These are phyloP conservation scores for Trachelus tabidus DNA, from an alignment of 2,888 invertebrate species.

Conservation along the genomic window DNA sequence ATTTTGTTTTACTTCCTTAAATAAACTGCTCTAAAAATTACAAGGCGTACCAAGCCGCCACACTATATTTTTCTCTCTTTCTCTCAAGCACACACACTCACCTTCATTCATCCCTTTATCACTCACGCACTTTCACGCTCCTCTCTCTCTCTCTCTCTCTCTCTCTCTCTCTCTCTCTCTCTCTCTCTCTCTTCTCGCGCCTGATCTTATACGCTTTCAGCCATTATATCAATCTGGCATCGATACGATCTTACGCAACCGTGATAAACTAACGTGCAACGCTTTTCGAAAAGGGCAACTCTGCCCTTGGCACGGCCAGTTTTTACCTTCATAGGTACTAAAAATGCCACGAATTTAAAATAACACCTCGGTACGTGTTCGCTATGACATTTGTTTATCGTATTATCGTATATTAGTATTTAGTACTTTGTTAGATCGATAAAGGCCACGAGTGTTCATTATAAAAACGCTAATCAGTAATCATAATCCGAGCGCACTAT, in stretches of 20 bases:
- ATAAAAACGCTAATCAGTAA: constrained; percentile 58
- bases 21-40: constrained; percentile 36
- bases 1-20: constrained; percentile 15
- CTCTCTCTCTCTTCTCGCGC: constrained; percentile 27
- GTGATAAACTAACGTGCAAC: no score
- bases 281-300: no score
- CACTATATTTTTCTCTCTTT: neutral
- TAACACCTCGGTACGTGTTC: constrained; percentile 26
- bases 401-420: constrained; percentile 32
- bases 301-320: no score
- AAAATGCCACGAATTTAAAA: constrained; percentile 36
- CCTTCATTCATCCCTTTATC: constrained; percentile 24
- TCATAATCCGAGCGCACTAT: constrained; percentile 40
- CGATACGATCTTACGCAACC: no score
- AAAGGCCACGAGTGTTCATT: constrained; percentile 63
- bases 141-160: constrained; percentile 30
- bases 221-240: no score
- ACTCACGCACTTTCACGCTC: constrained; percentile 21
- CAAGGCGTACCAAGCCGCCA: constrained; percentile 41
- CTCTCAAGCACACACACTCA: constrained; percentile 29
- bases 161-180: constrained; percentile 25
- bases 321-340: constrained; percentile 8
- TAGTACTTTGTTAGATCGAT: constrained; percentile 30
- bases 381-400: constrained; percentile 22
- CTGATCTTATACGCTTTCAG: no score